Base-by-base conservation (phyloP, 2,888 invertebrate genomes). In the Micoletzkya japonica region DNA sequence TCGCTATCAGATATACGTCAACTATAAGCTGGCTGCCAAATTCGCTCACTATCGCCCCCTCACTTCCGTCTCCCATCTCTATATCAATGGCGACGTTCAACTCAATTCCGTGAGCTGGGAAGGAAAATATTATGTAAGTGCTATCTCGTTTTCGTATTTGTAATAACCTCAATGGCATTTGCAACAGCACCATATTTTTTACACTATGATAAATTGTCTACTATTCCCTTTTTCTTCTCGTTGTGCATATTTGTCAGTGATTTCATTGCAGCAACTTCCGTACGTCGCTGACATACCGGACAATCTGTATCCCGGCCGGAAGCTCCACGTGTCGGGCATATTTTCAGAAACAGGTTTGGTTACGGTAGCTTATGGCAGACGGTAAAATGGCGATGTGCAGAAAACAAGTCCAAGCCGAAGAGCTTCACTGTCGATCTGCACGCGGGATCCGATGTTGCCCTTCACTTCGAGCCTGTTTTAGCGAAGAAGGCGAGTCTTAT, bases 261-360 rank as follows among this genome's bases (percentile, higher is more conserved):
- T 44, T 67, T 17, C 6, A 34, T 70, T 80, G 58, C 74, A 85
- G 81, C 72, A 76, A 34, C 74, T 85, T 44, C 85, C 85, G 3
- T 85, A 85, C 72, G 75, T 76, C 1, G 85, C 85, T 17, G 84
- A 82, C 52, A 82, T 85, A 20, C 85, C 85, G 6, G 84, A 81
- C 34, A 81, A 85, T 72, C 82, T 84, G 71, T 78, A 73, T 60
- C 79, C 81, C 7, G 81, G 81, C 39, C 68, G 82, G 44, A 80
- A 81, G 61, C 74, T 84, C 17, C 82, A 76, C 63, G 75, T 81
- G 14, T 76, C 82, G 6, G 81, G 56, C 20, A 50, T 49, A 24
- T 58, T 68, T 50, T 24, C n/a, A 44, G 44, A 32, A n/a, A 49
- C 57, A 34, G 68, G 57, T 58, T 30, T 4, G n/a, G 17, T 30